phyloP scores from a whole-genome alignment of 2,888 invertebrate species.

The Caprella mutica region DNA sequence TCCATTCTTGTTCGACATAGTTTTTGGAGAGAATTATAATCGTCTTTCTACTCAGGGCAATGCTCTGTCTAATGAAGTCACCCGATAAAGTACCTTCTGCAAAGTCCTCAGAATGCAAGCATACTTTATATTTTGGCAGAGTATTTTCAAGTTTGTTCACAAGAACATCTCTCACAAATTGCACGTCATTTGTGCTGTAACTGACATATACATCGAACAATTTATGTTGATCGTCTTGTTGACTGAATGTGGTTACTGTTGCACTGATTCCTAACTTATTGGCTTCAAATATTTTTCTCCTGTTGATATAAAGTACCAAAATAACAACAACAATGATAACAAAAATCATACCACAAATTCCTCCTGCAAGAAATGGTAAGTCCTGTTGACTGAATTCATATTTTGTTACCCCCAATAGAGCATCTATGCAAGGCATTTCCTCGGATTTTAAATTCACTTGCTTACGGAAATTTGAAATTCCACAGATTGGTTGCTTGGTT shows the following conservation, averaged over 20 bases:
- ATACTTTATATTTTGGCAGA: conserved; percentile 24
- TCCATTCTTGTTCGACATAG: conserved; percentile 25
- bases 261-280: conserved; percentile 16
- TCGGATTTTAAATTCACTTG: no score
- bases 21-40: conserved; percentile 23
- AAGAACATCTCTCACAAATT: conserved; percentile 18
- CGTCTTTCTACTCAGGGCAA: conserved; percentile 20
- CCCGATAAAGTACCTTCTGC: conserved; percentile 19
- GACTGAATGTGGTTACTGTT: conserved; percentile 12
- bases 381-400: conserved; percentile 24
- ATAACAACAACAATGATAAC: conserved; percentile 19
- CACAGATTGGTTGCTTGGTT: no score
- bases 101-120: conserved; percentile 25
- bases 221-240: conserved; percentile 28
- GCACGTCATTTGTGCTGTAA: conserved; percentile 19
- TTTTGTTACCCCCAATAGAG: conserved; percentile 13
- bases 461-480: no score
- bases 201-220: conserved; percentile 27
- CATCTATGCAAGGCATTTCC: conserved; percentile 17
- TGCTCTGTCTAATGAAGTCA: conserved; percentile 23
- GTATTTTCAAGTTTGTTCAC: conserved; percentile 25
- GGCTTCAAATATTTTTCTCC: conserved; percentile 15
- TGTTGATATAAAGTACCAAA: conserved; percentile 18
- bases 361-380: conserved; percentile 26
- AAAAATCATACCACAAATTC: conserved; percentile 22